A percentile compares a stretch with the other conserved stretches of the same genome.
Conservation (phyloP, 2,113 vertebrate genomes). For the Eidolon helvum region DNA sequence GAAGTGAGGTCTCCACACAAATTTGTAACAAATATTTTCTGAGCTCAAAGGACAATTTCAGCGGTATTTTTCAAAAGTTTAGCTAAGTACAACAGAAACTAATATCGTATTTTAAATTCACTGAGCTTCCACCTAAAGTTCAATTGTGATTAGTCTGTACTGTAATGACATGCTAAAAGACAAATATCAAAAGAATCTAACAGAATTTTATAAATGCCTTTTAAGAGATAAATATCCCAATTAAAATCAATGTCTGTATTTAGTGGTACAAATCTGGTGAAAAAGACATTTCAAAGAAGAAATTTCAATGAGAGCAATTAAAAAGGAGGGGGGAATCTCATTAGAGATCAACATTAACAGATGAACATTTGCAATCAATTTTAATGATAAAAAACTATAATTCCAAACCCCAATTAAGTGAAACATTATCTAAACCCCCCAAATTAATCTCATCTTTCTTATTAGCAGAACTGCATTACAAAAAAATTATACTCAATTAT, state of each 20-base stretch:
- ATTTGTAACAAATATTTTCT: not conserved
- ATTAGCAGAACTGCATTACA: not conserved
- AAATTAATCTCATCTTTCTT: constrained; percentile 32
- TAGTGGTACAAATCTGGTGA: not conserved
- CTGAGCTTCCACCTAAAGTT: not conserved
- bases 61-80: not conserved
- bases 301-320: not conserved
- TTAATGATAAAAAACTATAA: not conserved
- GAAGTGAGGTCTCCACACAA: not conserved
- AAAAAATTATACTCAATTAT: not conserved
- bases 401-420: not conserved
- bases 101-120: not conserved
- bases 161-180: not conserved
- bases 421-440: not conserved
- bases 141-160: not conserved
- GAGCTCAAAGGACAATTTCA: not conserved
- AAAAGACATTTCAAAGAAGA: not conserved
- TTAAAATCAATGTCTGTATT: not conserved
- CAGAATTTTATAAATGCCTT: constrained; percentile 19
- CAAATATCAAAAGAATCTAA: constrained; percentile 1
- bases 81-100: not conserved
- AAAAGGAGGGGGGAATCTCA: not conserved
- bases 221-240: not conserved
- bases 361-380: not conserved
- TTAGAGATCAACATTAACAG: not conserved